A percentile compares a stretch with the other conserved stretches of the same genome.
Conservation (phyloP, 2,113 vertebrate species). For the Calcarius ornatus region DNA sequence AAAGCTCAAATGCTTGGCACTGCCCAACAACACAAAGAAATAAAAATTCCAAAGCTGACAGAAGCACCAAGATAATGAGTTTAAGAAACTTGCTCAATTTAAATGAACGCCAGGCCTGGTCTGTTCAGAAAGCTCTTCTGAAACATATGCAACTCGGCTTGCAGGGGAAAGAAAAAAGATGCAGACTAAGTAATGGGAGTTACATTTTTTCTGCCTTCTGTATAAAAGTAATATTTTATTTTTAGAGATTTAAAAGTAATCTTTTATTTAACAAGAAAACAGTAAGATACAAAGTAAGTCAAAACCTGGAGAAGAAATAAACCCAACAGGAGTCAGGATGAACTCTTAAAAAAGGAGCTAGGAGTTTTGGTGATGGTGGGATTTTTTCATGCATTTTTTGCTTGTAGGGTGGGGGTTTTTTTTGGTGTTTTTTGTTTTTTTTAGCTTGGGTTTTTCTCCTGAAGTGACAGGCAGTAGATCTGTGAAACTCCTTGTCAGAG, state of each 20-base stretch:
- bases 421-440: too few species aligned
- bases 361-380: rapidly evolving
- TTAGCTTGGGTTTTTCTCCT: not conserved
- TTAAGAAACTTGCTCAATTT: not conserved
- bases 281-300: not conserved
- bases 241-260: too few species aligned
- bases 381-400: not conserved
- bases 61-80: not conserved
- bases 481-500: not conserved
- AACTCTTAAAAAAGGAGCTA: not conserved
- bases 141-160: not conserved
- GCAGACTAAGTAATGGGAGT: not conserved
- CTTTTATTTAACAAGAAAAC: too few species aligned
- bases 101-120: not conserved
- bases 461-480: not conserved
- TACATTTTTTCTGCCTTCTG: not conserved
- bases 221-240: not conserved
- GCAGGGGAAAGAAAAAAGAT: not conserved
- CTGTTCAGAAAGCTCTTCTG: not conserved
- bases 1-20: not conserved
- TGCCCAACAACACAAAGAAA: not conserved
- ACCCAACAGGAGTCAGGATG: not conserved
- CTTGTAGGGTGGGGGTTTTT: not conserved
- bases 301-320: not conserved
- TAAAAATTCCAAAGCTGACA: not conserved